Evolutionary conservation across 2,888 invertebrate species (phyloP).

Genomic region (Congeria kusceri): DNA sequence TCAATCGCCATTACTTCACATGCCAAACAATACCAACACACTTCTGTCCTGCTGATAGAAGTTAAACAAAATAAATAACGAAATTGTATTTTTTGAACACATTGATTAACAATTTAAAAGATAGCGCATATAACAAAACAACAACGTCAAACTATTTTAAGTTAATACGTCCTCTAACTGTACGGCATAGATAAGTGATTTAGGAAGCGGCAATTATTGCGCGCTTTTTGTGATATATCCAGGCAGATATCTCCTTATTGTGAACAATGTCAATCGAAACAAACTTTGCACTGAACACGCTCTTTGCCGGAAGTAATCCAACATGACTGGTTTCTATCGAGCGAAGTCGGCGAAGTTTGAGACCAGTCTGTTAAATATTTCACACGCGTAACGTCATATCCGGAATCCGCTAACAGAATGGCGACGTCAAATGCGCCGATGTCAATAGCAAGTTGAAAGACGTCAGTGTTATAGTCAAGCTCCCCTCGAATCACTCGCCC

Average conservation of each 20-base stretch:
- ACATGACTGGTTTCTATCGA: constrained; percentile 53
- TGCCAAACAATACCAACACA: too few species aligned
- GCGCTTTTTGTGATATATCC: constrained; percentile 31
- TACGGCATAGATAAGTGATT: constrained; percentile 39
- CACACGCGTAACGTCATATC: constrained; percentile 67
- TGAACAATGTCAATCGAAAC: constrained; percentile 28
- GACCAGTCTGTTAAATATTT: constrained; percentile 59
- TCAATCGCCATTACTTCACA: too few species aligned
- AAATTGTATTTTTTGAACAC: too few species aligned
- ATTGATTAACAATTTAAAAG: not conserved
- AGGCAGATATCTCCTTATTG: constrained; percentile 20
- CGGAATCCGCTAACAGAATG: constrained; percentile 63
- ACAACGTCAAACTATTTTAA: constrained; percentile 14
- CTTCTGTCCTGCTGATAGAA: too few species aligned
- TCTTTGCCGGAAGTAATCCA: constrained; percentile 53
- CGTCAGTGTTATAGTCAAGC: constrained; percentile 70
- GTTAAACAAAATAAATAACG: not conserved
- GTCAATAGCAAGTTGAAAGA: constrained; percentile 71
- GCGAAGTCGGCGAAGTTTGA: constrained; percentile 37
- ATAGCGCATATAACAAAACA: too few species aligned
- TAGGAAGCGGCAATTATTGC: constrained; percentile 49
- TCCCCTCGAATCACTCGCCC: constrained; percentile 65
- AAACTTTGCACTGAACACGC: constrained; percentile 48
- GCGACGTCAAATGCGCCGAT: constrained; percentile 70
- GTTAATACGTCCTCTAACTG: constrained; percentile 38